These are phyloP conservation scores for Pseudorhiza aurosa DNA, from an alignment of 30 jellyfish, hydroid and myxozoan species.

Conservation along the genomic window DNA sequence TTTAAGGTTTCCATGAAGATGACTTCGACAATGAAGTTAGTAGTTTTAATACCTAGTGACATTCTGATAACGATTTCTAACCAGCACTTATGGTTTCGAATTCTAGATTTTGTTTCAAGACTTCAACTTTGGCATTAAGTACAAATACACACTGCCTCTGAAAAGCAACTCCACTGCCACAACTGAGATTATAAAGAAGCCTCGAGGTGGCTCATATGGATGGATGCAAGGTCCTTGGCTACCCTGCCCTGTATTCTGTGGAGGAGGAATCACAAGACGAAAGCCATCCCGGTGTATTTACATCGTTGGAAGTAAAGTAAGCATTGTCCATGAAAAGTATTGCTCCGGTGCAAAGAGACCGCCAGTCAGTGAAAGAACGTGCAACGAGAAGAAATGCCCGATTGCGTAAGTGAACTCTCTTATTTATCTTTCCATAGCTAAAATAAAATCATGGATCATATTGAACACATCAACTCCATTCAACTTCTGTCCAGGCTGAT, in stretches of 20 bases:
- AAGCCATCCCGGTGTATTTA: slow-evolving; percentile 82
- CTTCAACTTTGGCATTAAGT: slow-evolving; percentile 95
- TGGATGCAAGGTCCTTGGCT: slow-evolving; percentile 99
- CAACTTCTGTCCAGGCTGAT: no score
- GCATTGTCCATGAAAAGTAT: slow-evolving; percentile 65
- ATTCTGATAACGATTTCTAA: no score
- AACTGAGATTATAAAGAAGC: slow-evolving; percentile 1
- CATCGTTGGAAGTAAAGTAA: slow-evolving; percentile 67
- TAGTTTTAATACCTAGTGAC: no score
- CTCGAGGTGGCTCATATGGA: slow-evolving; percentile 84
- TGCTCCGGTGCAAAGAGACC: slow-evolving; percentile 97
- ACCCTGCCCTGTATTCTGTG: slow-evolving; percentile 93
- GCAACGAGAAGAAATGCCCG: slow-evolving; percentile 91
- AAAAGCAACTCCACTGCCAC: slow-evolving; percentile 60
- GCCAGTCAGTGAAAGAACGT: slow-evolving; percentile 69
- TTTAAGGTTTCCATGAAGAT: no score
- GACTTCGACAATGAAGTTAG: no score
- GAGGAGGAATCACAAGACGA: slow-evolving; percentile 93
- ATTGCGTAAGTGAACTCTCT: slow-evolving; percentile 86
- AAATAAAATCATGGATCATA: no score
- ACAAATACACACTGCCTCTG: slow-evolving; percentile 83
- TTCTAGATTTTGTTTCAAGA: slow-evolving; percentile 93
- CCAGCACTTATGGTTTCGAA: no score
- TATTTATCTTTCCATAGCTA: no score
- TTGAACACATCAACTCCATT: no score